Evolutionary conservation across 1,140 invertebrate species (phyloP).

Genomic region (Diorhabda sublineata): DNA sequence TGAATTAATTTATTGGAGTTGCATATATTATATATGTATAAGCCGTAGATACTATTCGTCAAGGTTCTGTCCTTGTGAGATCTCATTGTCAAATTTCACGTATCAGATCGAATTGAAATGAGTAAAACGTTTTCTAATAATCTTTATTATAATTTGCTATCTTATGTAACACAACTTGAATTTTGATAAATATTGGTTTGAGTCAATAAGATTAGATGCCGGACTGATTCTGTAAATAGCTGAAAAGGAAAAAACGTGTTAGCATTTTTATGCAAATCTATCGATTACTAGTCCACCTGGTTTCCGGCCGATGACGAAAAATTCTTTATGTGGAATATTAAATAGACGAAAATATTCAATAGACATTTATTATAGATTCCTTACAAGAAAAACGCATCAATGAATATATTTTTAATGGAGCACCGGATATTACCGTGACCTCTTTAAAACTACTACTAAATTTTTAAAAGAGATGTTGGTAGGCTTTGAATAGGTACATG

Average conservation of each 20-base stretch:
- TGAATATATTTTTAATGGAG: not conserved
- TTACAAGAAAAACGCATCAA: conserved; percentile 1
- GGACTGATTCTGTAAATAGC: not conserved
- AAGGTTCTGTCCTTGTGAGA: too few species aligned
- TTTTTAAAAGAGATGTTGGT: not conserved
- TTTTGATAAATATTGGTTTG: too few species aligned
- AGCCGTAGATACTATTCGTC: too few species aligned
- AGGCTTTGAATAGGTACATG: not conserved
- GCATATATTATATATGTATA: too few species aligned
- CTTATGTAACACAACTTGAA: too few species aligned
- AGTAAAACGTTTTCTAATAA: too few species aligned
- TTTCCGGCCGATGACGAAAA: not conserved
- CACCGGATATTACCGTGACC: not conserved
- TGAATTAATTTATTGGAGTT: too few species aligned
- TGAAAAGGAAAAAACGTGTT: not conserved
- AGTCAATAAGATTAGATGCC: too few species aligned
- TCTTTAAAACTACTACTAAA: not conserved
- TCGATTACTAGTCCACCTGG: conserved; percentile 1
- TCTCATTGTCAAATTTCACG: too few species aligned
- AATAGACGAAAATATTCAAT: conserved; percentile 3
- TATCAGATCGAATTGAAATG: too few species aligned
- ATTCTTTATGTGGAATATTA: not conserved
- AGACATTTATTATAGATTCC: not conserved
- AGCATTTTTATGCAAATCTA: conserved; percentile 1
- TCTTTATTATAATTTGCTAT: too few species aligned